Evolutionary conservation across 2,888 invertebrate genomes (phyloP), one percentile per base, ranked within the genome.

Genomic region (Melolontha melolontha): DNA sequence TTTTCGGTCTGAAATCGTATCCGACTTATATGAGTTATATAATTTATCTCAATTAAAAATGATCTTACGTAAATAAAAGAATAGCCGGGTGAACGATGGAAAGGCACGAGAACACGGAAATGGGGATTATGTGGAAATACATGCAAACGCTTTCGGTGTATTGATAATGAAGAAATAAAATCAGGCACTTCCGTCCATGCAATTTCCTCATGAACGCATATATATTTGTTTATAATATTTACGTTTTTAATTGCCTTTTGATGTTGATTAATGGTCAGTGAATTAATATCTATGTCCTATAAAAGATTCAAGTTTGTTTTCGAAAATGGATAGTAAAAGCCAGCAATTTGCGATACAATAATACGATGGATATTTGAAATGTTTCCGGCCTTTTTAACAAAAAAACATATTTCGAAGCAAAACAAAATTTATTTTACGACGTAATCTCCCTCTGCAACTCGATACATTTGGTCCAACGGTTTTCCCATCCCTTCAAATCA

Each of bases 181-280:
- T 14, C 12, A 5, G 34, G 12, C 51, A 7, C 34, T 17, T 8
- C 49, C 44, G 44, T 47, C 44, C 11, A 52, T 52, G n/a, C 39
- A 34, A 12, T 12, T 52, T 29, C 6, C 34, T 52, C 6, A 29
- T 52, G 50, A 27, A 52, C 29, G 10, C n/a, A 12, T 52, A 34
- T 10, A 34, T 34, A 34, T 10, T 34, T 34, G 2, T 34, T 6
- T 8, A 34, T 34, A 52, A 29, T 39, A n/a, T 16, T 14, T 22
- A 12, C 22, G n/a, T 40, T 34, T 14, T 34, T 63, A 63, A 63
- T 63, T 63, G 16, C 39, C 6, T 63, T 63, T 63, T 63, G 16
- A 49, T 63, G 12, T 63, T 63, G 63, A 63, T 63, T 27, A 49
- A 63, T 63, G 39, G 14, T 11, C 22, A 12, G n/a, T 34, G 1